A percentile compares a stretch with the other conserved stretches of the same genome.
These are phyloP conservation scores for Trachemys scripta DNA, from an alignment of 2,113 vertebrate genomes.

Conservation along the genomic window DNA sequence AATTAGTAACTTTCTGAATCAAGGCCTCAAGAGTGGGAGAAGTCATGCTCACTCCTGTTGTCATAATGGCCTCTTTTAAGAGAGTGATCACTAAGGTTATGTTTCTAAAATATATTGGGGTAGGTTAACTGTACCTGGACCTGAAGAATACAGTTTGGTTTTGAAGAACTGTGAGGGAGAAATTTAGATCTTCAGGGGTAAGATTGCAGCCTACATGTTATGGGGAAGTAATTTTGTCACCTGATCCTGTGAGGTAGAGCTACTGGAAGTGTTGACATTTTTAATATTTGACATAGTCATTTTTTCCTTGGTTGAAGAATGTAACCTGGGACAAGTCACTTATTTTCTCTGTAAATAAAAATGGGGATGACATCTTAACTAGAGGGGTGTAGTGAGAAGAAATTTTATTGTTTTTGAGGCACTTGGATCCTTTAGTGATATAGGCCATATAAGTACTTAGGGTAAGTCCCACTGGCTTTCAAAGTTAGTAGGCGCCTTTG, in stretches of 20 bases:
- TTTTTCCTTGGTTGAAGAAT: constrained; percentile 17
- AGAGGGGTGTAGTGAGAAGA: not conserved
- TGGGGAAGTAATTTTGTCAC: not conserved
- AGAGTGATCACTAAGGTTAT: not conserved
- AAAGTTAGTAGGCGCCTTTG: not conserved
- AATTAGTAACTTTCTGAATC: not conserved
- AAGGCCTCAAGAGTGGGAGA: not conserved
- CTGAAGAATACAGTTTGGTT: not conserved
- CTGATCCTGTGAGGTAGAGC: not conserved
- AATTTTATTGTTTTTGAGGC: constrained; percentile 36
- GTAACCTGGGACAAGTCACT: not conserved
- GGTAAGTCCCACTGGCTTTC: constrained; percentile 20
- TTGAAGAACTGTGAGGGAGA: not conserved
- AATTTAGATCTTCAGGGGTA: not conserved
- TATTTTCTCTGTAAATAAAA: constrained; percentile 55
- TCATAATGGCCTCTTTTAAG: not conserved
- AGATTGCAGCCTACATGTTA: not conserved
- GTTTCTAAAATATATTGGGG: not conserved
- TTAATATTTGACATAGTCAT: not conserved
- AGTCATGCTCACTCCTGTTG: not conserved
- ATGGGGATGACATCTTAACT: constrained; percentile 37
- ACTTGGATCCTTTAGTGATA: constrained; percentile 32
- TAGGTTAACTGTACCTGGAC: not conserved
- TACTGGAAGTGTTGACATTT: not conserved
- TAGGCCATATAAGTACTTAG: not conserved